Evolutionary conservation across 1,140 invertebrate genomes (phyloP).

Genomic region (Drosophila pseudoananassae): DNA sequence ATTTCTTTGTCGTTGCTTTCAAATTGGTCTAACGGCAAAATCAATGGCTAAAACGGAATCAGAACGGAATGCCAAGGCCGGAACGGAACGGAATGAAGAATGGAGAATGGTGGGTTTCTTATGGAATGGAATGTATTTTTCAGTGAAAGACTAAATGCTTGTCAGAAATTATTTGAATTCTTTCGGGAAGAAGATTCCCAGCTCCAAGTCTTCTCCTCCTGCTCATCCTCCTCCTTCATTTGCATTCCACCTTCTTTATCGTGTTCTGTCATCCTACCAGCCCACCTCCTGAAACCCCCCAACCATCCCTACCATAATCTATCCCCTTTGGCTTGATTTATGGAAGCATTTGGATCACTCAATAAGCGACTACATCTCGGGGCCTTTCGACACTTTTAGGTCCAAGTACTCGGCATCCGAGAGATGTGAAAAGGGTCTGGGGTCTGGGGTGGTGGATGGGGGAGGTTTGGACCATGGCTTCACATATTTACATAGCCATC

Average conservation of each 20-base stretch:
- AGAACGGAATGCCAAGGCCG: slow-evolving; percentile 42
- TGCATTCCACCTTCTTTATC: slow-evolving; percentile 15
- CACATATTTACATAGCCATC: slow-evolving; percentile 48
- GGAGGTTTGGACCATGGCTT: no score
- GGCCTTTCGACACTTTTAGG: slow-evolving; percentile 29
- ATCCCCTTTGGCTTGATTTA: slow-evolving; percentile 44
- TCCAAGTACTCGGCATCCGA: background rate
- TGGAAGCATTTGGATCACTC: slow-evolving; percentile 51
- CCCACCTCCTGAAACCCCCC: no score
- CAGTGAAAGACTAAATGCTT: background rate
- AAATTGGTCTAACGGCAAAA: slow-evolving; percentile 51
- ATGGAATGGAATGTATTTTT: slow-evolving; percentile 10
- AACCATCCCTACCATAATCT: slow-evolving; percentile 19
- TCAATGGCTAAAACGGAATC: slow-evolving; percentile 32
- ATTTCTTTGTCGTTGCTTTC: slow-evolving; percentile 59
- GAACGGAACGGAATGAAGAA: slow-evolving; percentile 30
- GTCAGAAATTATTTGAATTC: slow-evolving; percentile 20
- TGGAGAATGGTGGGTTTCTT: background rate
- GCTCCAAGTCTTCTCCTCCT: background rate
- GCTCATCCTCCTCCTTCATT: background rate
- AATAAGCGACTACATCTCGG: slow-evolving; percentile 30
- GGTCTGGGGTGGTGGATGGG: no score
- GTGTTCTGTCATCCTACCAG: background rate
- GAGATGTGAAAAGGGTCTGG: no score
- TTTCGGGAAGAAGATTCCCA: slow-evolving; percentile 1